Evolutionary conservation across 2,797 vertebrate species (phyloP).

Genomic region (Botia almorhae): DNA sequence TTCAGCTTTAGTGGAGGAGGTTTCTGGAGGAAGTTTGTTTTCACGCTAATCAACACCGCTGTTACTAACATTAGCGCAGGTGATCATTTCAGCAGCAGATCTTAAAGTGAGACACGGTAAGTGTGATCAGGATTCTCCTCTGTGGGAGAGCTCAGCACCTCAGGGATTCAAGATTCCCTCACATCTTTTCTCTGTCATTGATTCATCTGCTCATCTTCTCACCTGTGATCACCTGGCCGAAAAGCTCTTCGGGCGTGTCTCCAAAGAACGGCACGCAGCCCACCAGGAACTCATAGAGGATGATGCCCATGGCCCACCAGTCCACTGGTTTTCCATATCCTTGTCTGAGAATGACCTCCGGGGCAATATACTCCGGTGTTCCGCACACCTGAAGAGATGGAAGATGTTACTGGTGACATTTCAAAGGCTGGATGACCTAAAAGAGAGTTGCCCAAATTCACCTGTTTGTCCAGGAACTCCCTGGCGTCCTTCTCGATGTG

Average conservation of each 20-base stretch:
- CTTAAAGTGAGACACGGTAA: background rate
- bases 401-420: background rate
- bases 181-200: background rate
- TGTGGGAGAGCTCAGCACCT: too few species aligned
- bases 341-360: conserved; percentile 93
- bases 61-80: conserved; percentile 33
- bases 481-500: conserved; percentile 93
- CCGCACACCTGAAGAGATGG: conserved; percentile 85
- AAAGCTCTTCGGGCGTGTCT: conserved; percentile 93
- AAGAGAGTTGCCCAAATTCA: too few species aligned
- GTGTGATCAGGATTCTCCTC: background rate
- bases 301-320: conserved; percentile 98
- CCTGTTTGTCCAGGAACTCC: conserved; percentile 94
- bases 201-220: conserved; percentile 31
- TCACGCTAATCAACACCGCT: conserved; percentile 20
- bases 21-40: background rate
- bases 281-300: conserved; percentile 95
- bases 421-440: background rate
- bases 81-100: conserved; percentile 8
- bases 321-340: conserved; percentile 96
- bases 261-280: conserved; percentile 96
- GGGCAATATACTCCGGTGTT: conserved; percentile 95
- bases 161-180: too few species aligned
- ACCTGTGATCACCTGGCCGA: conserved; percentile 95
- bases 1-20: background rate